Evolutionary conservation across 1,140 invertebrate species (phyloP).

Genomic region (Zaprionus ghesquierei): DNA sequence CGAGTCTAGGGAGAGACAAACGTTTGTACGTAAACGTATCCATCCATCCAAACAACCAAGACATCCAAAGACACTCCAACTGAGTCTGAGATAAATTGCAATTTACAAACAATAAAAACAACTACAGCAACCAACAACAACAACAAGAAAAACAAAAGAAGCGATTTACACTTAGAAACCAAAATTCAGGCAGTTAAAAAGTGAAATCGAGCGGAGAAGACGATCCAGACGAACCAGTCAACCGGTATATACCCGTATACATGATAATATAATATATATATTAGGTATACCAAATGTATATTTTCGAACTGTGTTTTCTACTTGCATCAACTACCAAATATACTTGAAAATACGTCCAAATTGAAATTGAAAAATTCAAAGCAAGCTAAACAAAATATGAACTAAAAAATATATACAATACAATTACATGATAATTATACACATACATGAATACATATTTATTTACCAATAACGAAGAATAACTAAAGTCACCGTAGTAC

Average conservation of each 20-base stretch:
- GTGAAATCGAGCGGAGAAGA: constrained; percentile 19
- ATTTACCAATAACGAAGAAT: constrained; percentile 55
- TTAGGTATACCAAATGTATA: constrained; percentile 68
- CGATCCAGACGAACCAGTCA: constrained; percentile 57
- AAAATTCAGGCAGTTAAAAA: constrained; percentile 29
- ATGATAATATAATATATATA: constrained; percentile 65
- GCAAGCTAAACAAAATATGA: constrained; percentile 49
- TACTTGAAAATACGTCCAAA: constrained; percentile 80
- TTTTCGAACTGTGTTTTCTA: constrained; percentile 81
- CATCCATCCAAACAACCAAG: constrained; percentile 74
- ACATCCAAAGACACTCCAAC: constrained; percentile 78
- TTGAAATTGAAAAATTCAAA: constrained; percentile 62
- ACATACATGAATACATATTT: constrained; percentile 50
- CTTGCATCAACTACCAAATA: constrained; percentile 67
- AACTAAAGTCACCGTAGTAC: constrained; percentile 24
- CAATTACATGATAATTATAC: constrained; percentile 62
- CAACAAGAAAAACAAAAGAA: constrained; percentile 31
- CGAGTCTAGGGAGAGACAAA: constrained; percentile 19
- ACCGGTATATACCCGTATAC: constrained; percentile 55
- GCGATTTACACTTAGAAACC: constrained; percentile 69
- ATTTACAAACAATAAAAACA: constrained; percentile 66
- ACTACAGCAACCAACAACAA: constrained; percentile 20
- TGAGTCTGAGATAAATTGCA: constrained; percentile 80
- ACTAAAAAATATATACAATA: constrained; percentile 64
- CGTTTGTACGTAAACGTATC: constrained; percentile 77